phyloP scores from a whole-genome alignment of 1,140 invertebrate species.

The Homarus americanus region DNA sequence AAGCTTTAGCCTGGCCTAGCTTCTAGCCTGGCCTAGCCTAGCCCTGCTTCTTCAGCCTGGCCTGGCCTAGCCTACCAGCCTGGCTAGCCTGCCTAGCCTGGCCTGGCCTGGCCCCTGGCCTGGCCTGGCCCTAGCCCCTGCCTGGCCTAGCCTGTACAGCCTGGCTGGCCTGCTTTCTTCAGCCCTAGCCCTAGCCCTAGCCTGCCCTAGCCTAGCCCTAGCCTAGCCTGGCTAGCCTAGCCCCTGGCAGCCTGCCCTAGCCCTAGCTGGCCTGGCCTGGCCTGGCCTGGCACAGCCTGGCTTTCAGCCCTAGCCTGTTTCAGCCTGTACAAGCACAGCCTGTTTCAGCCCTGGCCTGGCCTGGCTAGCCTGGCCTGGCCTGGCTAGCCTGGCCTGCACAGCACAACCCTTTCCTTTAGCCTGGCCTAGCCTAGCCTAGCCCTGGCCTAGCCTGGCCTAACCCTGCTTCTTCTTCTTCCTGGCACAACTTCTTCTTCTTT shows the following conservation, averaged over 20 bases:
- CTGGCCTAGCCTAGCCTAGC: too few species aligned
- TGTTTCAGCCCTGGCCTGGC: background rate
- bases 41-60: constrained; percentile 1
- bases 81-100: constrained; percentile 1
- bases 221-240: constrained; percentile 60
- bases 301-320: too few species aligned
- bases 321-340: constrained; percentile 33
- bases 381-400: too few species aligned
- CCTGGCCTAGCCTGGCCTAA: too few species aligned
- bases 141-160: constrained; percentile 47
- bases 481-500: too few species aligned
- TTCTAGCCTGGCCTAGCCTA: constrained; percentile 15
- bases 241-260: too few species aligned
- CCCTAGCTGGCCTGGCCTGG: too few species aligned
- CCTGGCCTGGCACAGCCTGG: too few species aligned
- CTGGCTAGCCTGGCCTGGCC: constrained; percentile 26
- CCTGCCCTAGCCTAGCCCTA: constrained; percentile 37
- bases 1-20: constrained; percentile 72
- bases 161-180: constrained; percentile 55
- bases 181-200: constrained; percentile 11
- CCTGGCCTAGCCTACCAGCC: constrained; percentile 69
- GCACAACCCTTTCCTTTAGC: too few species aligned
- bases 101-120: background rate
- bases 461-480: too few species aligned
- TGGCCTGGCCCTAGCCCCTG: constrained; percentile 4